Percentiles rank a stretch among this genome's conserved stretches.
Evolutionary conservation across 2,797 vertebrate genomes (phyloP).

Genomic region (Chelonia mydas): DNA sequence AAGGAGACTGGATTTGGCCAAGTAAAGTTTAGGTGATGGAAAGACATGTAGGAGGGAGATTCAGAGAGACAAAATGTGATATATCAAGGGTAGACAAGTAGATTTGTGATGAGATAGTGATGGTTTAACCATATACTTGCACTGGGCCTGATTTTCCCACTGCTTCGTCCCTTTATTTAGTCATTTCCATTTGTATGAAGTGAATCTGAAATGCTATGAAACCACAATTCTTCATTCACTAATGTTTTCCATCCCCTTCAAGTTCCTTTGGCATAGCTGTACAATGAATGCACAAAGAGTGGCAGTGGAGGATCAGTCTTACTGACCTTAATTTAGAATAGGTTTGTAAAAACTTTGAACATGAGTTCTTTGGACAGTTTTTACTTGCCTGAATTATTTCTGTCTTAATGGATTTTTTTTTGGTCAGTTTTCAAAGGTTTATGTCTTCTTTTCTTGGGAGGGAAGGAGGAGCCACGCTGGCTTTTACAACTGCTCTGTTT

Average conservation of each 20-base stretch:
- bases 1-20: background rate
- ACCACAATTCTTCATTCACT: constrained; percentile 54
- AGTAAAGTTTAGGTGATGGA: background rate
- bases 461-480: background rate
- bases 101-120: background rate
- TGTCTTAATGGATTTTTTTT: constrained; percentile 9
- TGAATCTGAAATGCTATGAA: constrained; percentile 7
- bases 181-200: background rate
- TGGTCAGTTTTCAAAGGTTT: constrained; percentile 43
- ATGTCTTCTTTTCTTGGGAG: constrained; percentile 9
- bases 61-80: background rate
- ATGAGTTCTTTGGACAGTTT: constrained; percentile 35
- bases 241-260: background rate
- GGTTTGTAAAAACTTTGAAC: constrained; percentile 31
- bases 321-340: constrained; percentile 62
- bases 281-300: constrained; percentile 39
- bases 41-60: background rate
- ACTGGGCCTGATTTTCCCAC: background rate
- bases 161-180: background rate
- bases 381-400: constrained; percentile 49
- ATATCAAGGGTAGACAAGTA: background rate
- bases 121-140: background rate
- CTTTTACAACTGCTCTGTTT: constrained; percentile 61
- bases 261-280: background rate
- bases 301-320: constrained; percentile 58